Evolutionary conservation across 2,113 vertebrate species (phyloP), one percentile per base, ranked within the genome.

Genomic region (Coregonus clupeaformis): DNA sequence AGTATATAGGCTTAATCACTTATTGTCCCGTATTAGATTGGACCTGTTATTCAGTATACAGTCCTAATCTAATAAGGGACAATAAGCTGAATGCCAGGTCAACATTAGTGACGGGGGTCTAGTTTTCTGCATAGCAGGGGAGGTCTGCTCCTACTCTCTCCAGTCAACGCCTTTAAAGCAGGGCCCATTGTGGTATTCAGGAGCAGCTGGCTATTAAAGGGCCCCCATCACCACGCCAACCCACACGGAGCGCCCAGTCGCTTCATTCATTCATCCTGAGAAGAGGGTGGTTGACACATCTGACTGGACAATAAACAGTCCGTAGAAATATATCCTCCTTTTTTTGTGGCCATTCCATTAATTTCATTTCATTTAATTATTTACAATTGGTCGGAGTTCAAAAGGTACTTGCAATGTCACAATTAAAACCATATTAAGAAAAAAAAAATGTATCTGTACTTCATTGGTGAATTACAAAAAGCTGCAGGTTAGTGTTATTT

Each of bases 131-230:
- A 73, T 52, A 25, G 73, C 62, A 47, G 74, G 75, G 81, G 63
- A 77, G 0, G 32, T 32, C 73, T 65, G 47, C 55, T 62, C 60
- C 29, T 60, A 49, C 63, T 76, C 74, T 45, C 68, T 79, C 71
- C 72, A 75, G 66, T 68, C 27, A 68, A 42, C 16, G 60, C 64
- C 59, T 81, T 82, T 79, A 59, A 77, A 83, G 22, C 32, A 24
- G n/a, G 7, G 65, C 67, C 75, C 73, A 81, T 84, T 80, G 83
- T 72, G 55, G 4, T 52, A 52, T 3, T 52, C 22, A 24, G 64
- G 18, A 77, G 78, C 76, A 80, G 78, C 78, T 75, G 77, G 72
- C 67, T 65, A 18, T 80, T 69, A 72, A 68, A 22, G 57, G 45
- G 65, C 25, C 65, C 49, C 9, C 14, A n/a, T 20, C 24, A 18